These are phyloP conservation scores for Trichonephila inaurata DNA, from an alignment of 1,140 invertebrate genomes.

Conservation along the genomic window DNA sequence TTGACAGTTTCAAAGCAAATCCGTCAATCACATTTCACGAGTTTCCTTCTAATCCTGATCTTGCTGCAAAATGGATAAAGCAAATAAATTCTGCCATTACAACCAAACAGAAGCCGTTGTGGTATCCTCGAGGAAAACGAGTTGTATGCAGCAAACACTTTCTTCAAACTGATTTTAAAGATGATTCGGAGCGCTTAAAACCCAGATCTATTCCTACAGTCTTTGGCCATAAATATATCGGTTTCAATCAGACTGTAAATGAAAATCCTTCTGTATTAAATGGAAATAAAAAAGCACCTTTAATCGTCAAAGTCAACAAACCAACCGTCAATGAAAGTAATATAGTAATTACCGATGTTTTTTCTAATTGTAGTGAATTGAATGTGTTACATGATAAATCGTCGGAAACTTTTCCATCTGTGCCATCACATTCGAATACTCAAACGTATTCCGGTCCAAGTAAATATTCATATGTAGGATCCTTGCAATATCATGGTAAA, in stretches of 20 bases:
- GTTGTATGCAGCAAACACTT: conserved; percentile 71
- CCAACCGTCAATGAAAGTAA: not conserved
- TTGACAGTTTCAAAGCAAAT: conserved; percentile 41
- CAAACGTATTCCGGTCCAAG: not conserved
- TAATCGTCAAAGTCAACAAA: conserved; percentile 72
- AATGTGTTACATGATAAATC: not conserved
- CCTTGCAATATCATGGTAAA: not conserved
- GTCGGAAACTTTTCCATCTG: not conserved
- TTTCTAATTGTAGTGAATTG: not conserved
- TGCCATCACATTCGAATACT: not conserved
- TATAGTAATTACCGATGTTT: not conserved
- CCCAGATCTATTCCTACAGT: conserved; percentile 55
- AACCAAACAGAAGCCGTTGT: conserved; percentile 25
- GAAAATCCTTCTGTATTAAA: not conserved
- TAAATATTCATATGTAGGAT: not conserved
- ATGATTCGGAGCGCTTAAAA: conserved; percentile 62
- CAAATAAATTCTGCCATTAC: conserved; percentile 62
- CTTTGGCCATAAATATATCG: conserved; percentile 68
- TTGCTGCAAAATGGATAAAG: conserved; percentile 71
- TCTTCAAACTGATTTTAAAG: conserved; percentile 60
- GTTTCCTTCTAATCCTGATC: conserved; percentile 68
- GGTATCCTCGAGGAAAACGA: conserved; percentile 48
- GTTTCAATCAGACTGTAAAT: not conserved
- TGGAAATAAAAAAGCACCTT: conserved; percentile 28
- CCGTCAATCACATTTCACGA: conserved; percentile 69